Base-by-base conservation (phyloP, 2,797 vertebrate species). In the Spondyliosoma cantharus region DNA sequence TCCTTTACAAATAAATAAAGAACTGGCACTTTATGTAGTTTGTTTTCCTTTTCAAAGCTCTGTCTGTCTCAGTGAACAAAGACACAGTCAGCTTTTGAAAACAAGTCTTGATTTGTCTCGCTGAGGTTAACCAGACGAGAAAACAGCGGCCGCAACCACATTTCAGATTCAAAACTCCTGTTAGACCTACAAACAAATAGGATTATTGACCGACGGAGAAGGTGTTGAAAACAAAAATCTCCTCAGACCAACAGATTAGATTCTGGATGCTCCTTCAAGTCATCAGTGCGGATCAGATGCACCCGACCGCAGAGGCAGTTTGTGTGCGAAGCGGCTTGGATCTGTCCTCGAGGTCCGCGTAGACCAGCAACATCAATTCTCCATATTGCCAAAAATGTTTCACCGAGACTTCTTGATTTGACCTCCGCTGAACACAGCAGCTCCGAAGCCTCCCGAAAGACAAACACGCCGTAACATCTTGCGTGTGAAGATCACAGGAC, bases 121-220 rank as follows among this genome's bases (percentile, higher is more conserved):
- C 46, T 90, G 93, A 94, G 89, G 92, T 93, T 91, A 91, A 93
- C 91, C 91, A 91, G 74, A 83, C 69, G 56, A 76, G 76, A 87
- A 78, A 83, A 86, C 83, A 83, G 50, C 15, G 46, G 63, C 87
- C 85, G 74, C 84, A 87, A 78, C 88, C 85, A 76, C 80, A 78
- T 62, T 80, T 82, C 57, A 62, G 29, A 84, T 68, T 58, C 78
- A 84, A 85, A 82, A 58, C 63, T 68, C 54, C 63, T 76, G 32
- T 80, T 75, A 63, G 29, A 69, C n/a, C 24, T 22, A 77, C 71
- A 80, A 80, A 74, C 70, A 88, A 85, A 85, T 50, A 64, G 7
- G 54, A 65, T 54, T 79, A 76, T 29, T 66, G 32, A 82, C 60
- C 22, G 9, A 14, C 72, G 19, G 32, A n/a, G 32, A 24, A 72